Conservation (phyloP, 2,888 invertebrate genomes). For the Mystacides longicornis region DNA sequence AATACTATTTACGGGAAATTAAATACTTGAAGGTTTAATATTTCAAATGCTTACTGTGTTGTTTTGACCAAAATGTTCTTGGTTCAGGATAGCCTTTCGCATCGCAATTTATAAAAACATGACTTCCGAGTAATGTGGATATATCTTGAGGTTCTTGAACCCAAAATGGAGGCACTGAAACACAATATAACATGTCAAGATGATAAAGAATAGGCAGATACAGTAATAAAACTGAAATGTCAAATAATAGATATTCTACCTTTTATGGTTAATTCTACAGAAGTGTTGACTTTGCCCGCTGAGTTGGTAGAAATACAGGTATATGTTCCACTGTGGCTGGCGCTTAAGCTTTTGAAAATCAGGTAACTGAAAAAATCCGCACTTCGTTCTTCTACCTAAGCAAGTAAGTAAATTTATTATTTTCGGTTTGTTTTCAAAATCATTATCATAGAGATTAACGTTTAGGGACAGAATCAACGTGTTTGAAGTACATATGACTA, state of each 20-base stretch:
- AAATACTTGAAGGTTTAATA: too few relatives aligned
- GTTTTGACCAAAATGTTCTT: constrained; percentile 65
- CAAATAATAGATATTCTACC: constrained; percentile 37
- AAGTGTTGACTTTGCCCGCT: constrained; percentile 63
- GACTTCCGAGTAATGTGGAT: constrained; percentile 64
- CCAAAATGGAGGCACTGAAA: constrained; percentile 71
- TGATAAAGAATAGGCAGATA: too few relatives aligned
- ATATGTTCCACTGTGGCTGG: constrained; percentile 62
- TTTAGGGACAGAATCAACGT: too few relatives aligned
- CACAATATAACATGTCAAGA: not conserved
- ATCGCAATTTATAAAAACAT: constrained; percentile 66
- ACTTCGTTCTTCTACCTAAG: constrained; percentile 57
- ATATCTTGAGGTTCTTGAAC: constrained; percentile 66
- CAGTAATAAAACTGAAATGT: not conserved
- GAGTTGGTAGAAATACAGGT: constrained; percentile 67
- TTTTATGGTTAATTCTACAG: constrained; percentile 63
- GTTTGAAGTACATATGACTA: too few relatives aligned
- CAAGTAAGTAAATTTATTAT: constrained; percentile 8
- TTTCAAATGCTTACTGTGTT: constrained; percentile 57
- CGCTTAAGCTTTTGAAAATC: constrained; percentile 61
- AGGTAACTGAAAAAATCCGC: constrained; percentile 67
- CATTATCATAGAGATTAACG: too few relatives aligned
- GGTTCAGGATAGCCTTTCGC: constrained; percentile 75
- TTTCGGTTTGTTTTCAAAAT: too few relatives aligned
- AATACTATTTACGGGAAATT: too few relatives aligned